Evolutionary conservation across 1,140 invertebrate genomes (phyloP), one percentile per base, ranked within the genome.

Genomic region (Pseudomyrmex dendroicus): DNA sequence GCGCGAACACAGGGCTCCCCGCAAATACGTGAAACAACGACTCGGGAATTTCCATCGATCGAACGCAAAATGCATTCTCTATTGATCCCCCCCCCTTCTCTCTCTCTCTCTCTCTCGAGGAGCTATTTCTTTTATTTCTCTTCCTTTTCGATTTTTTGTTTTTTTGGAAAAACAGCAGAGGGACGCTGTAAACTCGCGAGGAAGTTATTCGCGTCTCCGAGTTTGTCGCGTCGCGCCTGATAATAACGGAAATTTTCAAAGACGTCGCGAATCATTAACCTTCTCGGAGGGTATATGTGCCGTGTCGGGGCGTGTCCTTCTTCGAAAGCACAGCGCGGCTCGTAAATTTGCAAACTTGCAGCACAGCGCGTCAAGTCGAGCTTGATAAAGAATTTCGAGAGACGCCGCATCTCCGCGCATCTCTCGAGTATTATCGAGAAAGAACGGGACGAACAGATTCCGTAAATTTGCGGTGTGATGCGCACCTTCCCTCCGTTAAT

Each of bases 351-450:
- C 63, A 54, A 20, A 68, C 50, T 78, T 25, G 64, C 20, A 35
- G 35, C 35, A 35, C 35, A 35, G 64, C 63, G 64, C 52, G 63
- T 56, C 52, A 46, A 13, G 64, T 78, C 64, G 63, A 46, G 52
- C 35, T 35, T 77, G 62, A 68, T 77, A 57, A 68, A 78, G 57
- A 78, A 78, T 68, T 46, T 78, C 54, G 20, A 68, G 46, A 57
- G 5, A 44, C n/a, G 61, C n/a, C 5, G 35, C 0, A 35, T 8
- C 13, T 50, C 13, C 4, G 52, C 62, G 10, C 4, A 0, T 48
- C 17, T 35, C 63, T 46, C 52, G 74, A 22, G 50, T 57, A 54
- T n/a, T 9, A 17, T 35, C 35, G 2, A 12, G 25, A 25, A 52
- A 46, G 35, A 56, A 54, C 12, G 20, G 12, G 22, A 4, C 64